These are phyloP conservation scores for Melieria picta DNA, from an alignment of 2,888 invertebrate species.

Conservation along the genomic window DNA sequence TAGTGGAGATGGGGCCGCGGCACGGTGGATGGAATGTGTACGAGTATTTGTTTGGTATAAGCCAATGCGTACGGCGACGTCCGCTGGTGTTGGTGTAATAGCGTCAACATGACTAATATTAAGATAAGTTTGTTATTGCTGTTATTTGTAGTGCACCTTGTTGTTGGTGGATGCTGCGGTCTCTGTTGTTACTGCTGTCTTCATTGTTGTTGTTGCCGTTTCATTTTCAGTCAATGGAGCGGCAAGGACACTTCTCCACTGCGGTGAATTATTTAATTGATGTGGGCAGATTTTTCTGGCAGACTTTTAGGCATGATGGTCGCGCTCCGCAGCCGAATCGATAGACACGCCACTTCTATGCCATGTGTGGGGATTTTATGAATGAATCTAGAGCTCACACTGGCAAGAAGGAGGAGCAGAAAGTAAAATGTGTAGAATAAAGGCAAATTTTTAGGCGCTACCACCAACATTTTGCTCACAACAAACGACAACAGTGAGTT, in stretches of 20 bases:
- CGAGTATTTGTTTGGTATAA: neutral
- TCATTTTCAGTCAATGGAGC: conserved; percentile 48
- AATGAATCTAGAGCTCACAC: neutral
- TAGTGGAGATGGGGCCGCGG: too few relatives aligned
- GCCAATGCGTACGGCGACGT: neutral
- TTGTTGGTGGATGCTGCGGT: conserved; percentile 30
- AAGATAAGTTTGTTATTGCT: conserved; percentile 29
- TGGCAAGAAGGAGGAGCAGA: neutral
- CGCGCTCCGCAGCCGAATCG: too few relatives aligned
- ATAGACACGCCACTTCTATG: too few relatives aligned
- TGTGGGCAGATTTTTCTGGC: neutral
- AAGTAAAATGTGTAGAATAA: neutral
- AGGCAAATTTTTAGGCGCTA: too few relatives aligned
- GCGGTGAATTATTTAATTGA: conserved; percentile 4
- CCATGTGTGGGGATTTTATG: neutral
- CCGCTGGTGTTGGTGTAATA: neutral
- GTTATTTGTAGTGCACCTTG: conserved; percentile 36
- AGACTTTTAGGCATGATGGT: neutral
- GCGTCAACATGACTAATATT: conserved; percentile 30
- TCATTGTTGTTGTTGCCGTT: conserved; percentile 11
- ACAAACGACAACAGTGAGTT: too few relatives aligned
- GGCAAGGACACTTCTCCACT: conserved; percentile 44
- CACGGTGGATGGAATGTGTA: too few relatives aligned
- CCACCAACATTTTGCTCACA: too few relatives aligned
- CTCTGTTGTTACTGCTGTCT: conserved; percentile 7